Base-by-base conservation (phyloP, 1,140 invertebrate species). In the Lepidurus apus region DNA sequence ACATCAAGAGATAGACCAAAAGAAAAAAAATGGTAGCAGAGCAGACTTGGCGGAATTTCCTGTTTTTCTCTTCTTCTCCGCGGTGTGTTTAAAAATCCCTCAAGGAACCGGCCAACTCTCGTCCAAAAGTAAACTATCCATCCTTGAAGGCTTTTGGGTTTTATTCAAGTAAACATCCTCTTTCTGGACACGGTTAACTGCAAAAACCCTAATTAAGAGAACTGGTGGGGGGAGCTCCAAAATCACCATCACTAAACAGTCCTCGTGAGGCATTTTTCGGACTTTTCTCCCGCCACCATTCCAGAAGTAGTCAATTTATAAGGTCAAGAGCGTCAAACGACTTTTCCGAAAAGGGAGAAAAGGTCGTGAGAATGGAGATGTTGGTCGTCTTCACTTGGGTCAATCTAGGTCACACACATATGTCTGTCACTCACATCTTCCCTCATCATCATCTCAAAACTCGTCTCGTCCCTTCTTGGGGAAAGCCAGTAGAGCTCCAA, bases 141-240 rank as follows among this genome's bases (percentile, higher is more conserved):
- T 65, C 53, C 7, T 13, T 21, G 1, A 65, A 65, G 21, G 53
- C 7, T 65, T 65, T 65, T 65, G 53, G 53, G 53, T 21, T 65
- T 65, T 65, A 65, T 65, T 65, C 53, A 65, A 65, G 53, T 65
- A 65, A 65, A 65, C 53, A 65, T 65, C 53, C 53, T 65, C 53
- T 65, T 65, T 21, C 53, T 65, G 17, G 13, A 13, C 53, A 65
- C 53, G 53, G 53, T 65, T 65, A 65, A 65, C 17, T 65, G 17
- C 17, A 13, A 65, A 65, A n/a, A 17, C 53, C 53, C 53, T 65
- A 65, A 65, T 65, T 65, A 65, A 65, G 53, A 13, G 21, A 21
- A 9, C 53, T 13, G 21, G 53, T 65, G 10, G 53, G 17, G 8
- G 53, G 13, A n/a, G 53, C 17, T 65, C 21, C 21, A 21, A n/a